phyloP scores from a whole-genome alignment of 2,797 vertebrate species.

The Peromyscus attwateri region DNA sequence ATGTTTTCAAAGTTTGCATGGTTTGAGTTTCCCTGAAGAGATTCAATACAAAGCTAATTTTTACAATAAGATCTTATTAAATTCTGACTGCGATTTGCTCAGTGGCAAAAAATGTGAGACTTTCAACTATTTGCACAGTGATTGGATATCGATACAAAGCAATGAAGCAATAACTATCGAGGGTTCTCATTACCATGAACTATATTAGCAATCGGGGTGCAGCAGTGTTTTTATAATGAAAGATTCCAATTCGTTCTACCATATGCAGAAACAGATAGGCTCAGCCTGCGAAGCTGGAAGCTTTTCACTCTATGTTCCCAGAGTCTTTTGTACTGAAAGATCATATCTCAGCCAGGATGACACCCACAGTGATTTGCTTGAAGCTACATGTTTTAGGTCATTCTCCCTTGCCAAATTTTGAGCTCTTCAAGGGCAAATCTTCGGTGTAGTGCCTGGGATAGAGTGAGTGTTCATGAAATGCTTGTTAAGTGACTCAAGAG shows the following conservation, averaged over 20 bases:
- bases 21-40: neutral
- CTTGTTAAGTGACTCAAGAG: neutral
- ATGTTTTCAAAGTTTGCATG: neutral
- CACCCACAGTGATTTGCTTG: neutral
- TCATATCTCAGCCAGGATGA: neutral
- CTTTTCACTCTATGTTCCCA: neutral
- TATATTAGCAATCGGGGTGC: neutral
- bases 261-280: slow-evolving; percentile 38
- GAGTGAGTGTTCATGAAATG: neutral
- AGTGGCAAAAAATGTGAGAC: slow-evolving; percentile 14
- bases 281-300: neutral
- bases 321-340: neutral
- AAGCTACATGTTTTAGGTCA: neutral
- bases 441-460: neutral
- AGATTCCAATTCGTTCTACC: neutral
- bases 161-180: neutral
- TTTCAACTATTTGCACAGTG: neutral
- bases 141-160: neutral
- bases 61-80: slow-evolving; percentile 33
- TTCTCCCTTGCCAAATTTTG: neutral
- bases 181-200: neutral
- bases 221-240: slow-evolving; percentile 44
- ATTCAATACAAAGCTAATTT: slow-evolving; percentile 13
- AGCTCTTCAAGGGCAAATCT: neutral
- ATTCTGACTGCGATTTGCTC: slow-evolving; percentile 18